phyloP scores from a whole-genome alignment of 2,113 vertebrate genomes.

The Sebastes schlegelii region DNA sequence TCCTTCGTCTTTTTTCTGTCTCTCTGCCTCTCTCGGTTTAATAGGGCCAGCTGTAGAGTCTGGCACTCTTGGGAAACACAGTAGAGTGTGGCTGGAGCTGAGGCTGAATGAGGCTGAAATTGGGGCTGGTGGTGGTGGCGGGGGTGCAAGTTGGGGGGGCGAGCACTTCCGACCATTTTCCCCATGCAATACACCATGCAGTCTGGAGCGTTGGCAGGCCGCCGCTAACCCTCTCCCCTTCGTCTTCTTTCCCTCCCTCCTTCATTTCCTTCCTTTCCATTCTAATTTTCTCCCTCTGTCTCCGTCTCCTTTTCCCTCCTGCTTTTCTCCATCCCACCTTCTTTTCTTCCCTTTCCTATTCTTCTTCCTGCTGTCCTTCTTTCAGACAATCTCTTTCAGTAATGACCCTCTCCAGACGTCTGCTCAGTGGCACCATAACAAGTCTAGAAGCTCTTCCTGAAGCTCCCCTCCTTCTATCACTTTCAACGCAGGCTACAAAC shows the following conservation, averaged over 20 bases:
- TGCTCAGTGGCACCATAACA: constrained; percentile 69
- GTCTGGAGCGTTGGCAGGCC: constrained; percentile 72
- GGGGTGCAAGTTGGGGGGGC: constrained; percentile 69
- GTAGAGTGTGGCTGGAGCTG: constrained; percentile 80
- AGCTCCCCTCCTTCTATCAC: constrained; percentile 45
- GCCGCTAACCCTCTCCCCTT: constrained; percentile 64
- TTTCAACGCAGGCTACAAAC: constrained; percentile 33
- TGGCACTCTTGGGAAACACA: constrained; percentile 77
- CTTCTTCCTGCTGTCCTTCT: constrained; percentile 49
- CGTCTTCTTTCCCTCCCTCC: constrained; percentile 55
- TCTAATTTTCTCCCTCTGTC: constrained; percentile 56
- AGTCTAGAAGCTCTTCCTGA: constrained; percentile 35
- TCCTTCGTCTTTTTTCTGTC: constrained; percentile 74
- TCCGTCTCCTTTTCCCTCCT: constrained; percentile 23
- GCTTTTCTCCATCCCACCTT: constrained; percentile 42
- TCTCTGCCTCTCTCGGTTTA: constrained; percentile 77
- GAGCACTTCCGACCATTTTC: constrained; percentile 79
- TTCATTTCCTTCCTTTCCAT: constrained; percentile 67
- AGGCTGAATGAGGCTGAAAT: constrained; percentile 75
- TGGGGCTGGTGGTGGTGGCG: constrained; percentile 64
- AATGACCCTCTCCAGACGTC: constrained; percentile 66
- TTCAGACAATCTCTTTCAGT: constrained; percentile 57
- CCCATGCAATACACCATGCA: constrained; percentile 68
- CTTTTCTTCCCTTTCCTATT: constrained; percentile 43
- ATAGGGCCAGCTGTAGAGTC: constrained; percentile 83